phyloP scores from a whole-genome alignment of 2,797 vertebrate species.

The Alcedo atthis region DNA sequence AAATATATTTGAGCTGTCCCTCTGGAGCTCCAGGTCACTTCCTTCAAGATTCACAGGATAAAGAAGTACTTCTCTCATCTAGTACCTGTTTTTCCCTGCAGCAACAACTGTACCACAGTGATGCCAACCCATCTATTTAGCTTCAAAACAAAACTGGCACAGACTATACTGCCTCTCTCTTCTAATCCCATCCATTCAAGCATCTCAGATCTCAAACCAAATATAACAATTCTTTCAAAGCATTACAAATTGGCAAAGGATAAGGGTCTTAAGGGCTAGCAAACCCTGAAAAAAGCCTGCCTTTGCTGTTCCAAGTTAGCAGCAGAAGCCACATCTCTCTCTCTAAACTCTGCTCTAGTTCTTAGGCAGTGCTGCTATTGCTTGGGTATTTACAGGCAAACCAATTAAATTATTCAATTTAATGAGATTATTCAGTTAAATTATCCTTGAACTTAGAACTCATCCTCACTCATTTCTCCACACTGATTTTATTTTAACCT shows the following conservation, averaged over 20 bases:
- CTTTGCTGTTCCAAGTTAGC: background rate
- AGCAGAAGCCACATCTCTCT: background rate
- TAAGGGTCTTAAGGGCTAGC: background rate
- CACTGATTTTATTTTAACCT: slow-evolving; percentile 77
- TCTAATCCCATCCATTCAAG: background rate
- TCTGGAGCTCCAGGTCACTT: background rate
- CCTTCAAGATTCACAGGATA: background rate
- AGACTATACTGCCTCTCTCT: background rate
- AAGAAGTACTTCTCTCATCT: background rate
- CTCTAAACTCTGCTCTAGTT: background rate
- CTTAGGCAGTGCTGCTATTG: background rate
- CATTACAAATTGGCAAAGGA: background rate
- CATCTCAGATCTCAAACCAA: background rate
- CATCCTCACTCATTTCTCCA: background rate
- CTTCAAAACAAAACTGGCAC: background rate
- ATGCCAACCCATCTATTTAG: background rate
- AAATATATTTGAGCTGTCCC: background rate
- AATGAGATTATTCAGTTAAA: background rate
- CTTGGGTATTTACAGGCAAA: background rate
- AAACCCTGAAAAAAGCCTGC: background rate
- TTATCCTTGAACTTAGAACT: background rate
- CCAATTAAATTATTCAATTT: background rate
- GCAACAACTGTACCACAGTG: background rate
- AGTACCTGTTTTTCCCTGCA: background rate
- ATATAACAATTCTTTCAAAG: background rate